These are phyloP conservation scores for Pelodiscus sinensis DNA, from an alignment of 2,113 vertebrate species.

Conservation along the genomic window DNA sequence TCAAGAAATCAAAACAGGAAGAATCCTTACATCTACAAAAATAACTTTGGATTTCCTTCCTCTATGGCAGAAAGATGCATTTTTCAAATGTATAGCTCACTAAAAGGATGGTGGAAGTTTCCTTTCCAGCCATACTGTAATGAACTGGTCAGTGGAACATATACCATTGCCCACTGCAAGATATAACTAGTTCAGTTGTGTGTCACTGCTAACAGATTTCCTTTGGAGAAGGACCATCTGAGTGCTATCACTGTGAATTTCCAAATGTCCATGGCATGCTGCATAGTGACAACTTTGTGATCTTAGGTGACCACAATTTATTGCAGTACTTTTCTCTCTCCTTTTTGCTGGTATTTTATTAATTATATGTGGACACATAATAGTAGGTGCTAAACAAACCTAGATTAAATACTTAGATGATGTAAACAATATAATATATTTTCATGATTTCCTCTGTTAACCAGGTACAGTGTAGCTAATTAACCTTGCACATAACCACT, in stretches of 20 bases:
- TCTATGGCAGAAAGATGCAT: background rate
- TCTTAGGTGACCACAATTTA: background rate
- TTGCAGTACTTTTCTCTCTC: background rate
- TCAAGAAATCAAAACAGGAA: background rate
- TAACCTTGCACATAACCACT: background rate
- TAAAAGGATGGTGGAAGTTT: background rate
- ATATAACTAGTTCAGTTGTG: background rate
- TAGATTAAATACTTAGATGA: background rate
- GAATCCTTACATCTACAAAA: background rate
- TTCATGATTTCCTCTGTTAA: background rate
- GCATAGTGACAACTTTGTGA: background rate
- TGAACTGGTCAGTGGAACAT: background rate
- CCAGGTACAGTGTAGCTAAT: background rate
- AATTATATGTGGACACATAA: background rate
- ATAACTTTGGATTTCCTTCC: background rate
- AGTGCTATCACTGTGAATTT: constrained; percentile 4
- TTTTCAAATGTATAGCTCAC: background rate
- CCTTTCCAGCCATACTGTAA: background rate
- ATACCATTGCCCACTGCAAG: no score
- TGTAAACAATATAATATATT: background rate
- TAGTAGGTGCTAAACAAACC: background rate
- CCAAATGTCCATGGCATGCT: background rate
- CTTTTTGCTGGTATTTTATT: background rate
- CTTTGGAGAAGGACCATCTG: background rate
- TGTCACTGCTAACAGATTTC: background rate